Evolutionary conservation across 2,797 vertebrate genomes (phyloP), one percentile per base, ranked within the genome.

Genomic region (Mycteria americana): DNA sequence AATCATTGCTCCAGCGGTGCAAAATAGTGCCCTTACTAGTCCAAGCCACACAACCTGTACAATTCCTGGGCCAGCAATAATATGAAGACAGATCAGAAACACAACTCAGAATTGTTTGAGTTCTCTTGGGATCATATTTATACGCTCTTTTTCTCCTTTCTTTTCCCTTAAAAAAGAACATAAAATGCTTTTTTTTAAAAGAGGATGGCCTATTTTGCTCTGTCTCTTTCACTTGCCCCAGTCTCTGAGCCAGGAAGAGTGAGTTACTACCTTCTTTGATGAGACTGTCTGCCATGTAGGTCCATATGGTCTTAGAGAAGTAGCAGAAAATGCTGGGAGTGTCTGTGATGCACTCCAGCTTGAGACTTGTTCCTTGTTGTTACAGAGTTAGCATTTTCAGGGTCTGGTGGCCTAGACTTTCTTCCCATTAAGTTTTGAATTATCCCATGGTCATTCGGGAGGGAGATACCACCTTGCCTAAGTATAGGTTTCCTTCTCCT

Each of bases 381-480:
- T 56, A 46, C 2, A 67, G 62, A 45, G 6, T 46, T 46, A 45
- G 4, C 6, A 25, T 80, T 80, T 81, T 54, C 39, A 59, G n/a
- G 10, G 18, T 13, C 33, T 74, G 28, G 10, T 24, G 25, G 13
- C 27, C 11, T 59, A 41, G 25, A 10, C 10, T 64, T 69, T 74
- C 33, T 65, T 69, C 28, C 19, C 8, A 7, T 54, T 33, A 41
- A 24, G 11, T 54, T 39, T 22, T 54, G 12, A 13, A 59, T 64
- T 69, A 37, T 19, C 3, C 8, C 45, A 69, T 15, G 4, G 9
- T 19, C 50, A 35, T 50, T 73, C 0, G 0, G 28, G 21, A 72
- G 43, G 25, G 21, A 64, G n/a, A 22, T 69, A n/a, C 8, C 25
- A 82, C 33, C 45, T 60, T 70, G 9, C 18, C 27, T 30, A 68